Percentiles rank a stretch among this genome's conserved stretches.
Evolutionary conservation across 2,888 invertebrate genomes (phyloP).

Genomic region (Sericinus montela): DNA sequence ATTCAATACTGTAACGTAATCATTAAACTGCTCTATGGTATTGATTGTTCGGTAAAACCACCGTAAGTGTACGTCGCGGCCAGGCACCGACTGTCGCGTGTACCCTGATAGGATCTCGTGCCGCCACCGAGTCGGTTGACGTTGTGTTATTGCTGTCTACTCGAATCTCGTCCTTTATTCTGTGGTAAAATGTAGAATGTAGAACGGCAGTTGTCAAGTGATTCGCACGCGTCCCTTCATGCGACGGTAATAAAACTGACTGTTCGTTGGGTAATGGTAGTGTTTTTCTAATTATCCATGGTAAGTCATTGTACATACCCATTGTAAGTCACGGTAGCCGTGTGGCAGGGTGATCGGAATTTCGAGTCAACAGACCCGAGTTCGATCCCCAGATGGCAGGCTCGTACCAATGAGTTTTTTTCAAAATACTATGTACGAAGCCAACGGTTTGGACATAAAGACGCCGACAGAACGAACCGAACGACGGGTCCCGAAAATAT

Average conservation of each 20-base stretch:
- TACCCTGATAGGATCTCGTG: constrained; percentile 1
- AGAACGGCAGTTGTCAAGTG: background rate
- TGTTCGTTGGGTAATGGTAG: background rate
- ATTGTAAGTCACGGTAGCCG: too few species aligned
- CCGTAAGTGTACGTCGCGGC: constrained; percentile 1
- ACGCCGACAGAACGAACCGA: too few species aligned
- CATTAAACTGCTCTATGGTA: background rate
- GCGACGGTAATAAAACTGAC: constrained; percentile 5
- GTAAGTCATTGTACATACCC: too few species aligned
- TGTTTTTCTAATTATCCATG: background rate
- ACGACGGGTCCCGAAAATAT: too few species aligned
- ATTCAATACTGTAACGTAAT: background rate
- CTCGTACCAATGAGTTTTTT: too few species aligned
- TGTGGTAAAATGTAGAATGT: background rate
- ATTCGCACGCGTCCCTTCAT: background rate
- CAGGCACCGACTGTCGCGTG: constrained; percentile 11
- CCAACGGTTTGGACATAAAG: too few species aligned
- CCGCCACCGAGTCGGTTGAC: too few species aligned
- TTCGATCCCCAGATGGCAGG: too few species aligned
- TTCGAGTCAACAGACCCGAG: too few species aligned
- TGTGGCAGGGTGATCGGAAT: too few species aligned
- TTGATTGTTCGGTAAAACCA: background rate
- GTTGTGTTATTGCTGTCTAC: background rate
- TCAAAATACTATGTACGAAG: too few species aligned
- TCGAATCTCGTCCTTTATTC: constrained; percentile 1